These are phyloP conservation scores for Bovichtus diacanthus DNA, from an alignment of 2,797 vertebrate species.

Conservation along the genomic window DNA sequence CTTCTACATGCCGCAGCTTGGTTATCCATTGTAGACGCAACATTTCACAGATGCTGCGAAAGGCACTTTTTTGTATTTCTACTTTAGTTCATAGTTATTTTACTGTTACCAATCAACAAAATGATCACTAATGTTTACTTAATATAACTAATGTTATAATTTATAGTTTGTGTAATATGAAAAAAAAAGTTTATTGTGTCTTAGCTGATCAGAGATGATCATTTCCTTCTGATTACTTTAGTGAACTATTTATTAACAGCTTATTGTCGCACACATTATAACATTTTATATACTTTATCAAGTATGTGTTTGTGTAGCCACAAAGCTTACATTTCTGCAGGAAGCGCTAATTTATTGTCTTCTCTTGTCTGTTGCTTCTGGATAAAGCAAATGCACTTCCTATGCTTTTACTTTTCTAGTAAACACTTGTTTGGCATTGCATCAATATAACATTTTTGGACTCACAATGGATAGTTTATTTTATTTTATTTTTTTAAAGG, in stretches of 20 bases:
- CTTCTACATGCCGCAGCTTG: slow-evolving; percentile 22
- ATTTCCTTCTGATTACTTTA: too few relatives aligned
- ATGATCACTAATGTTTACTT: too few relatives aligned
- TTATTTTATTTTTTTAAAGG: too few relatives aligned
- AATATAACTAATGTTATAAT: too few relatives aligned
- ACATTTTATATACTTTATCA: too few relatives aligned
- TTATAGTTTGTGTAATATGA: too few relatives aligned
- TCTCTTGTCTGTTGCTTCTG: neutral
- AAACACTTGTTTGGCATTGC: neutral
- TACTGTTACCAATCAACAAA: too few relatives aligned
- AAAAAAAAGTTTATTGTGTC: too few relatives aligned
- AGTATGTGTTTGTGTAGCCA: too few relatives aligned
- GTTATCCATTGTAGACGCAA: slow-evolving; percentile 37
- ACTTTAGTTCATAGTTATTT: too few relatives aligned
- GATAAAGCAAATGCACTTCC: neutral
- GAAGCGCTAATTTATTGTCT: neutral
- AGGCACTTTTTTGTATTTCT: slow-evolving; percentile 4
- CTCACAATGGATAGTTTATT: neutral
- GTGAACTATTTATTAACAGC: too few relatives aligned
- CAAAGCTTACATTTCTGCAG: neutral
- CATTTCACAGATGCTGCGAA: slow-evolving; percentile 27
- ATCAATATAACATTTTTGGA: neutral
- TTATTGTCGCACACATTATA: neutral
- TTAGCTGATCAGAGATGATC: too few relatives aligned
- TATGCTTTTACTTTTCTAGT: neutral